Conservation (phyloP, 2,797 vertebrate genomes). For the Myoxocephalus aenaeus region DNA sequence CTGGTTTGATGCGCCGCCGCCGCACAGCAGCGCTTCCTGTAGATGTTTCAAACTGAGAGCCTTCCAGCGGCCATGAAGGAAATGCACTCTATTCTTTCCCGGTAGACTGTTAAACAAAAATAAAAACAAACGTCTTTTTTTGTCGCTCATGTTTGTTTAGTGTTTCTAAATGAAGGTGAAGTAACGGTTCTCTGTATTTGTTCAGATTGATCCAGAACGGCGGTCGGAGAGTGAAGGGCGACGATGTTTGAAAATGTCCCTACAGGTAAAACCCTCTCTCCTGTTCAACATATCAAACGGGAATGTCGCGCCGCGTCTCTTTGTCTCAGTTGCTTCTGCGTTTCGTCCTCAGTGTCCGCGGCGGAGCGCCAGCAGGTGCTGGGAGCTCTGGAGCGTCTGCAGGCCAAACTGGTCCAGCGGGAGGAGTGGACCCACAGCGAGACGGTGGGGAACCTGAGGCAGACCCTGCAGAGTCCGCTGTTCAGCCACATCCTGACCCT, state of each 20-base stretch:
- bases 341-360: constrained; percentile 66
- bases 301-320: neutral
- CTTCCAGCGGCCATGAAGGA: neutral
- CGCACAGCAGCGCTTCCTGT: neutral
- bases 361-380: constrained; percentile 92
- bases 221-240: neutral
- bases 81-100: neutral
- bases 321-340: neutral
- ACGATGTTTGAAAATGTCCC: constrained; percentile 84
- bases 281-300: neutral
- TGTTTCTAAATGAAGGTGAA: neutral
- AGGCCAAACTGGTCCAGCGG: constrained; percentile 88
- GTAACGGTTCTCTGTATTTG: neutral
- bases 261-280: constrained; percentile 69
- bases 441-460: constrained; percentile 83
- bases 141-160: neutral
- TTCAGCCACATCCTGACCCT: constrained; percentile 94
- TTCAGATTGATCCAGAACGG: constrained; percentile 36
- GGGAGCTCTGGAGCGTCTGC: constrained; percentile 91
- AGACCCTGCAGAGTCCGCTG: constrained; percentile 90
- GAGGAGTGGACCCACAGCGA: constrained; percentile 91
- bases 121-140: neutral
- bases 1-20: neutral
- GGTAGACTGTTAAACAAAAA: neutral
- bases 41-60: constrained; percentile 8